Base-by-base conservation (phyloP, 30 jellyfish, hydroid and myxozoan species). In the Mastigias papua region DNA sequence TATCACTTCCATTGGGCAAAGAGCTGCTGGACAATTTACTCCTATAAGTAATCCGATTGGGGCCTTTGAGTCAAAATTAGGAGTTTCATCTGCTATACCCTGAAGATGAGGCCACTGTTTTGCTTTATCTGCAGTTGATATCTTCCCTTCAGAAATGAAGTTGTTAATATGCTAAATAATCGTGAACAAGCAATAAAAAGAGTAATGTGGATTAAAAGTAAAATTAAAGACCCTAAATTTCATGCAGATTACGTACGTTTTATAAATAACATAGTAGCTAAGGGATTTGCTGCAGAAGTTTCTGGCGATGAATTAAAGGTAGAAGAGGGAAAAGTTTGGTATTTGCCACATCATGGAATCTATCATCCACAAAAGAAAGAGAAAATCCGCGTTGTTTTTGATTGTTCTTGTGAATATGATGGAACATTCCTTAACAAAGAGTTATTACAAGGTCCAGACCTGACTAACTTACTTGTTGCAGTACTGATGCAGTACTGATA, bases 401-500 rank as follows among this genome's bases (percentile, higher is more conserved):
- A 37, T 37, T 37, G 54, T 37, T 37, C 54, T 37, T 37, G 54
- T 42, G 84, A 73, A 78, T 62, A 80, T 42, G 21, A 63, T 29
- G 91, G 83, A 26, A 62, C 76, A 28, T 80, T 86, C 9, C 83
- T 80, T 22, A 61, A 80, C 57, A 67, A 49, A 62, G 50, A 48
- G 73, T 86, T 60, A 21, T 35, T 80, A 34, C 91, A 80, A 62
- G 91, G 91, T 69, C 85, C 91, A 80, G 91, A 80, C 48, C 31
- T 80, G 86, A 67, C 61, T 9, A 77, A 54, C 48, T 48, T 48
- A 29, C 76, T 76, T 17, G 54, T 37, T 37, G 54, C 10, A 37
- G 54, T 37, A 3, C 84, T 48, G 89, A 22, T 37, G 54, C 10
- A 37, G 54, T 37, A 3, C 84, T 48, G 89, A 22, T 33, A 17